A percentile compares a stretch with the other conserved stretches of the same genome.
Evolutionary conservation across 2,888 invertebrate species (phyloP).

Genomic region (Sabellastarte sp.): DNA sequence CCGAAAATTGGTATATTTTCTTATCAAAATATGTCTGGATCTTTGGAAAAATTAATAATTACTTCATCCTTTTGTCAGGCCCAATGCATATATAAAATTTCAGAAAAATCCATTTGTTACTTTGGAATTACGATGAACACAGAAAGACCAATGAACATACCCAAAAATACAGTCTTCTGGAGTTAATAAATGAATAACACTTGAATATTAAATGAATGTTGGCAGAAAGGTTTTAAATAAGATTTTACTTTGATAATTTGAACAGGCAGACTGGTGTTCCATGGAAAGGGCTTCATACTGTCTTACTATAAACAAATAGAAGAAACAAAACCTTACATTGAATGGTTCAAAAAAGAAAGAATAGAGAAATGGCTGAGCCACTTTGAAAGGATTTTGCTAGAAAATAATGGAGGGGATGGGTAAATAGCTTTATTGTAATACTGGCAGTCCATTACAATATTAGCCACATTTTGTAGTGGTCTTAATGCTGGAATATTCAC

Average conservation of each 20-base stretch:
- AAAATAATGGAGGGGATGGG: constrained; percentile 42
- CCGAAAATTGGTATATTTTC: no score
- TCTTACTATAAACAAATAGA: constrained; percentile 39
- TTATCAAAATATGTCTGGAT: no score
- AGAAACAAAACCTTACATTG: constrained; percentile 43
- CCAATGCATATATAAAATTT: no score
- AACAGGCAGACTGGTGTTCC: constrained; percentile 43
- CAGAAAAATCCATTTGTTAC: no score
- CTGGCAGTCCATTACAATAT: no score
- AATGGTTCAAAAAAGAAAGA: constrained; percentile 36
- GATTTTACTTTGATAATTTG: not conserved
- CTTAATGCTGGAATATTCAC: no score
- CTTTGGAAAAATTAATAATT: no score
- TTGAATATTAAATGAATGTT: not conserved
- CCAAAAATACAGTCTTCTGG: no score
- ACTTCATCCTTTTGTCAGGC: no score
- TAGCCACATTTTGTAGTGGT: no score
- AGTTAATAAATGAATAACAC: not conserved
- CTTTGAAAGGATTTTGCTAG: constrained; percentile 36
- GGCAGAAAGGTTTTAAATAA: not conserved
- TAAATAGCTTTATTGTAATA: constrained; percentile 19
- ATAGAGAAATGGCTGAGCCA: constrained; percentile 36
- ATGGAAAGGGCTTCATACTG: constrained; percentile 33
- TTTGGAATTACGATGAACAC: no score
- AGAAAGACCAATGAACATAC: no score